These are phyloP conservation scores for Eonycteris spelaea DNA, from an alignment of 2,113 vertebrate genomes.

Conservation along the genomic window DNA sequence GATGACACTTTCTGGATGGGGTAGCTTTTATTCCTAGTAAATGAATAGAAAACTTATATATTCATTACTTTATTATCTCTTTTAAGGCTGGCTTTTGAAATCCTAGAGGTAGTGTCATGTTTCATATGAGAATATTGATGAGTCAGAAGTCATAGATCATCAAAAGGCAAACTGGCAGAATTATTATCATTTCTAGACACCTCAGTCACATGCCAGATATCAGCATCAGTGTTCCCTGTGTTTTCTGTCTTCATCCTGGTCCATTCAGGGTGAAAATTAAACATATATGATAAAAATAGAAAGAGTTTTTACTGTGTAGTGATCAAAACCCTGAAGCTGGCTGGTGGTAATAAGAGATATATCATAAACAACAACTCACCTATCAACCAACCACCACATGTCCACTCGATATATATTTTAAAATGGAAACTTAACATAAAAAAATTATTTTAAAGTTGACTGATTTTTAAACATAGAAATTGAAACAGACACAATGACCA, in stretches of 20 bases:
- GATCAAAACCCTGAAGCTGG: background rate
- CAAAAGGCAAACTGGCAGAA: background rate
- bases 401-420: background rate
- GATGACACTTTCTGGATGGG: background rate
- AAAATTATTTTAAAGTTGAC: background rate
- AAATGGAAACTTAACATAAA: background rate
- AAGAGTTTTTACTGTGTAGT: background rate
- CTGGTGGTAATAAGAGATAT: background rate
- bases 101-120: background rate
- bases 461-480: background rate
- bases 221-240: background rate
- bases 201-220: background rate
- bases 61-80: background rate
- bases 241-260: background rate
- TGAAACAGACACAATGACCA: background rate
- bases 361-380: background rate
- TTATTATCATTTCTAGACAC: background rate
- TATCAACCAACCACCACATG: background rate
- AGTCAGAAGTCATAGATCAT: background rate
- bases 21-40: background rate
- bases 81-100: background rate
- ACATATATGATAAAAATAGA: background rate
- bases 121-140: background rate
- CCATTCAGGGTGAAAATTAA: background rate
- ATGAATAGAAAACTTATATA: background rate